These are phyloP conservation scores for Progne subis DNA, from an alignment of 2,113 vertebrate species.

Conservation along the genomic window DNA sequence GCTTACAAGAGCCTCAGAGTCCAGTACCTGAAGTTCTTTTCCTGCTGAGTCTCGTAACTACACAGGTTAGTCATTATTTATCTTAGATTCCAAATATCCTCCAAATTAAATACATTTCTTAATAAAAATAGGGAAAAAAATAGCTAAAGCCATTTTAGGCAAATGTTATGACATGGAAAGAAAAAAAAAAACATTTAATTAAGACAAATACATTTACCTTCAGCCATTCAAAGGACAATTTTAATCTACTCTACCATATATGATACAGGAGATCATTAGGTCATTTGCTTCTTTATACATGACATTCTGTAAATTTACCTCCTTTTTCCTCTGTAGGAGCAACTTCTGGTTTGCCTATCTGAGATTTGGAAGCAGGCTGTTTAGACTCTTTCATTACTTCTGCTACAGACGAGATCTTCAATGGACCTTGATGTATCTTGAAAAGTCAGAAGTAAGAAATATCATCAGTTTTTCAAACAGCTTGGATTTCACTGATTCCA, in stretches of 20 bases:
- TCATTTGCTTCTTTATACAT: not conserved
- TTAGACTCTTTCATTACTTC: conserved; percentile 84
- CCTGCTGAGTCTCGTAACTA: not conserved
- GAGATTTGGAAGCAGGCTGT: conserved; percentile 66
- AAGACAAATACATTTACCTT: not conserved
- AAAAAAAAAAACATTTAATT: not conserved
- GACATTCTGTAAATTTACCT: conserved; percentile 64
- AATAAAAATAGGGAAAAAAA: rapidly evolving
- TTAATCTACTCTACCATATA: not conserved
- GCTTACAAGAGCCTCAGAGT: not conserved
- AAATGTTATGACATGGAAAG: not conserved
- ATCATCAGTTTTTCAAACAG: not conserved
- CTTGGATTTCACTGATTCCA: rapidly evolving
- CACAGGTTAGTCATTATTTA: not conserved
- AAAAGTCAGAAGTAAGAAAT: not conserved
- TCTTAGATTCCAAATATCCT: not conserved
- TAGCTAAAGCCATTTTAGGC: not conserved
- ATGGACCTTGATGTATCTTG: conserved; percentile 74
- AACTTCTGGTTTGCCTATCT: conserved; percentile 63
- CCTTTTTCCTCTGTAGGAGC: conserved; percentile 68
- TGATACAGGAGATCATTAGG: not conserved
- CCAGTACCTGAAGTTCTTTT: not conserved
- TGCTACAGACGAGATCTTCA: conserved; percentile 82
- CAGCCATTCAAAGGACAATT: not conserved
- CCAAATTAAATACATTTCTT: not conserved